These are phyloP conservation scores for Pseudomugil gertrudae DNA, from an alignment of 2,797 vertebrate species.

Conservation along the genomic window DNA sequence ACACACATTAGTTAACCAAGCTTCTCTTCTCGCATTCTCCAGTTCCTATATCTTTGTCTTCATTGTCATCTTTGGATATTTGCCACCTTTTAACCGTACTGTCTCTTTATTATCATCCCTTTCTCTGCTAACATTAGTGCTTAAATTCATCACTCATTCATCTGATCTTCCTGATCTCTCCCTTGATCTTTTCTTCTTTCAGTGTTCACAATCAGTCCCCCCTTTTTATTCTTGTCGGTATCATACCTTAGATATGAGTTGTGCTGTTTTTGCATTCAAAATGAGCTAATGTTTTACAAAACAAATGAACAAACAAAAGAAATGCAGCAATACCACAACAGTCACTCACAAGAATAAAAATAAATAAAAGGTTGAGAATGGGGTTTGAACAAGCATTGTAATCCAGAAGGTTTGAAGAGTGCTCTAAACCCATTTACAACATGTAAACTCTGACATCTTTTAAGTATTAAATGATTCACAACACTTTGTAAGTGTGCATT, in stretches of 20 bases:
- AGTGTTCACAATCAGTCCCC: slow-evolving; percentile 1
- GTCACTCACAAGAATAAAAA: not conserved
- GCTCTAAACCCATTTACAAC: not conserved
- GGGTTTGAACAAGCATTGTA: not conserved
- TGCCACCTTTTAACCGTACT: slow-evolving; percentile 30
- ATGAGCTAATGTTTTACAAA: not conserved
- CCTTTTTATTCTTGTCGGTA: too few species aligned
- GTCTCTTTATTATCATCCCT: slow-evolving; percentile 19
- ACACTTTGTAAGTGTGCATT: slow-evolving; percentile 34
- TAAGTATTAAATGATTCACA: too few species aligned
- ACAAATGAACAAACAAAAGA: slow-evolving; percentile 1
- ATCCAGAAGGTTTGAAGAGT: slow-evolving; percentile 3
- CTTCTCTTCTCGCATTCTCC: slow-evolving; percentile 55
- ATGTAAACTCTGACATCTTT: slow-evolving; percentile 1
- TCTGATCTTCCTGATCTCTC: slow-evolving; percentile 1
- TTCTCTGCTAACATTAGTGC: slow-evolving; percentile 17
- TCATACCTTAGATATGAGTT: too few species aligned
- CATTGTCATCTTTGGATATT: slow-evolving; percentile 37
- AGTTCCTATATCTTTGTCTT: slow-evolving; percentile 38
- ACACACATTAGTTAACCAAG: slow-evolving; percentile 57
- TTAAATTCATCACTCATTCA: slow-evolving; percentile 15
- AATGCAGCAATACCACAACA: not conserved
- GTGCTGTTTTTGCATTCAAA: slow-evolving; percentile 12
- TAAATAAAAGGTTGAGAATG: not conserved
- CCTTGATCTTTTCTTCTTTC: slow-evolving; percentile 31